Conservation (phyloP, 1,140 invertebrate genomes). For the Aphelinus atriplicis region DNA sequence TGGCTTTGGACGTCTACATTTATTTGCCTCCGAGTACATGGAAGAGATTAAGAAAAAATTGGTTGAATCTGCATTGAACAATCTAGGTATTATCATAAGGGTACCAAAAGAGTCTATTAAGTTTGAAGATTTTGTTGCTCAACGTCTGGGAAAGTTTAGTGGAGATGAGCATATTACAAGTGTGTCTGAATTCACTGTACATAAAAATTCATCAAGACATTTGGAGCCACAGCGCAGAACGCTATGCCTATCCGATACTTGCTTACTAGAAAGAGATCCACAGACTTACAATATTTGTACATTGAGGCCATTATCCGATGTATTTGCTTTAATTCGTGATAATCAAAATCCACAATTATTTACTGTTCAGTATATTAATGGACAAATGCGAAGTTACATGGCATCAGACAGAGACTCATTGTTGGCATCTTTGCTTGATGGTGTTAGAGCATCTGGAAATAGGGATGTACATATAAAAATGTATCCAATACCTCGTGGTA, state of each 20-base stretch:
- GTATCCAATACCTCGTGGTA: slow-evolving; percentile 81
- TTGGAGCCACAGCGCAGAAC: slow-evolving; percentile 83
- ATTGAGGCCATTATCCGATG: slow-evolving; percentile 85
- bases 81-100: slow-evolving; percentile 85
- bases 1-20: slow-evolving; percentile 87
- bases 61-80: slow-evolving; percentile 79
- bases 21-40: slow-evolving; percentile 85
- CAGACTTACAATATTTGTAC: slow-evolving; percentile 94
- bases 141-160: slow-evolving; percentile 89
- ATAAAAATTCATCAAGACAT: slow-evolving; percentile 84
- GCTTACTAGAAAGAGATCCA: slow-evolving; percentile 95
- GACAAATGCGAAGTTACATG: slow-evolving; percentile 86
- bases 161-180: slow-evolving; percentile 90
- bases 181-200: slow-evolving; percentile 90
- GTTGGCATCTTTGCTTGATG: slow-evolving; percentile 94
- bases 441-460: slow-evolving; percentile 95
- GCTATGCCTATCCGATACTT: slow-evolving; percentile 95
- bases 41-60: slow-evolving; percentile 89
- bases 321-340: slow-evolving; percentile 92
- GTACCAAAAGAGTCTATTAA: slow-evolving; percentile 84
- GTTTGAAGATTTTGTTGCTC: slow-evolving; percentile 83
- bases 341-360: slow-evolving; percentile 94
- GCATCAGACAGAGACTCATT: slow-evolving; percentile 93
- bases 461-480: slow-evolving; percentile 97
- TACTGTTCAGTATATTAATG: slow-evolving; percentile 93